These are phyloP conservation scores for Lottia scabra DNA, from an alignment of 2,888 invertebrate genomes.

Conservation along the genomic window DNA sequence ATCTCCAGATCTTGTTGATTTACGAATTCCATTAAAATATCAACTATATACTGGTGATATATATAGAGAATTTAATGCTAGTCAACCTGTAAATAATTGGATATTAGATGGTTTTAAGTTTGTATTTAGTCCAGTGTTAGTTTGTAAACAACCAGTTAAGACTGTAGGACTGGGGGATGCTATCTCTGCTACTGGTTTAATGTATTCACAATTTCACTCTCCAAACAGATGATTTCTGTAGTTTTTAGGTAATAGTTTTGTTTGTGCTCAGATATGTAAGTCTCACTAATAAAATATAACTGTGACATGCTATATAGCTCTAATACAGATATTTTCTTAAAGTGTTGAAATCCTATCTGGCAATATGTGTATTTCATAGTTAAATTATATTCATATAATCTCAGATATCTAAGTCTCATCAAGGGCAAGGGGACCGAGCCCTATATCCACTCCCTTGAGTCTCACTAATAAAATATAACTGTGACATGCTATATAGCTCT, in stretches of 20 bases:
- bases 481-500: no score
- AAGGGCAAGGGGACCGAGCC: no score
- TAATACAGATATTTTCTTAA: no score
- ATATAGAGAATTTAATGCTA: constrained; percentile 51
- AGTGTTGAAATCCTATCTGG: no score
- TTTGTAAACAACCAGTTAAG: constrained; percentile 69
- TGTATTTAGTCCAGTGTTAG: constrained; percentile 70
- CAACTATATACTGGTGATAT: constrained; percentile 54
- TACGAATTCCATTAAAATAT: constrained; percentile 65
- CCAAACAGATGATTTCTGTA: neutral
- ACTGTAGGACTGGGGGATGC: constrained; percentile 72
- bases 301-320: no score
- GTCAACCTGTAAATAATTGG: constrained; percentile 67
- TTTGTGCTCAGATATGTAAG: no score
- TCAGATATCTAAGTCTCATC: no score
- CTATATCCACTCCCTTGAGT: no score
- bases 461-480: no score
- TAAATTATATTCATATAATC: no score
- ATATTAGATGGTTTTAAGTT: constrained; percentile 67
- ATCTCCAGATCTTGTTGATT: constrained; percentile 62
- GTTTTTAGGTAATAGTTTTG: neutral
- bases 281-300: no score
- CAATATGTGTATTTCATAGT: no score
- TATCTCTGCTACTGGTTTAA: constrained; percentile 69
- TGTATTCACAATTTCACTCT: constrained; percentile 65